Conservation (phyloP, 2,797 vertebrate species). For the Pangasius sanitwongsei region DNA sequence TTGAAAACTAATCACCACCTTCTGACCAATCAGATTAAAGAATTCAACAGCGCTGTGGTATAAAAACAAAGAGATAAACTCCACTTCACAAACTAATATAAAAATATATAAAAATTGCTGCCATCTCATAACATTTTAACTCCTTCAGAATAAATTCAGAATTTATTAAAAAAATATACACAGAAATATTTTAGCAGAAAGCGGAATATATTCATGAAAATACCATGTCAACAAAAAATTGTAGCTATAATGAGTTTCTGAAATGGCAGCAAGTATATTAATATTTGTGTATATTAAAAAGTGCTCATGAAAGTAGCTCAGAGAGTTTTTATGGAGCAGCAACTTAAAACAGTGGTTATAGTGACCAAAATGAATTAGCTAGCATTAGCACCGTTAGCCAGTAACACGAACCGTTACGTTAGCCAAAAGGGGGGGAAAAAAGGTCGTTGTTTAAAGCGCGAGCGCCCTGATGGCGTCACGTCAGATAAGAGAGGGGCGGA, state of each 20-base stretch:
- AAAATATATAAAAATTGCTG: no score
- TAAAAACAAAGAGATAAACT: no score
- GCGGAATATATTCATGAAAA: background rate
- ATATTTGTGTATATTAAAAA: background rate
- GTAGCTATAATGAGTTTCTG: background rate
- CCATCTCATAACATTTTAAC: background rate
- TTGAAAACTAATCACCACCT: background rate
- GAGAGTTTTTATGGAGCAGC: background rate
- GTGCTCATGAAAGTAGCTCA: background rate
- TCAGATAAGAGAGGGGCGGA: conserved; percentile 48
- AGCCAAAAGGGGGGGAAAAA: background rate
- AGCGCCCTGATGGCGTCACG: conserved; percentile 56
- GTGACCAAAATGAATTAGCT: background rate
- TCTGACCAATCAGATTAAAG: no score
- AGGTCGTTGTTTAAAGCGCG: conserved; percentile 37
- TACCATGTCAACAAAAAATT: background rate
- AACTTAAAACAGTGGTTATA: background rate
- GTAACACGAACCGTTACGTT: background rate
- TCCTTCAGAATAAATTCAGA: background rate
- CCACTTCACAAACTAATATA: no score
- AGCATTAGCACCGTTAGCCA: background rate
- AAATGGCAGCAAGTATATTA: no score
- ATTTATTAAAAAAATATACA: background rate
- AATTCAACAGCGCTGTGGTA: background rate
- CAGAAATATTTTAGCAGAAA: background rate